Evolutionary conservation across 2,888 invertebrate genomes (phyloP).

Genomic region (Hirtodrosophila cameraria): DNA sequence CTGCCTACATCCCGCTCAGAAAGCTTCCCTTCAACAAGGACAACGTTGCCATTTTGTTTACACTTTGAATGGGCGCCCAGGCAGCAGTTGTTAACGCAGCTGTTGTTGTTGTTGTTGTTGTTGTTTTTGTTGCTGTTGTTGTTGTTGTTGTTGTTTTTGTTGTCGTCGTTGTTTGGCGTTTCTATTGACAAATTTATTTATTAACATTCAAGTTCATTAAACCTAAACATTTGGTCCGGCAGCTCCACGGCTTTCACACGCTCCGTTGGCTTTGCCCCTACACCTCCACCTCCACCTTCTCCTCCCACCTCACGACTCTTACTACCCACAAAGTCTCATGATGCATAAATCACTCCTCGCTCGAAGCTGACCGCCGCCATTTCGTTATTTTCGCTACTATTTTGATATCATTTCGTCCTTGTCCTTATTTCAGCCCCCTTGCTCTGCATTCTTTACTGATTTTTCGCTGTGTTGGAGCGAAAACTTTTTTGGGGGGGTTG

Average conservation of each 20-base stretch:
- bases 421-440: neutral
- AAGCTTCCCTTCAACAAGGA: neutral
- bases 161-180: slow-evolving; percentile 34
- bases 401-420: slow-evolving; percentile 21
- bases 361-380: slow-evolving; percentile 44
- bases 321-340: neutral
- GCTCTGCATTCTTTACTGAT: neutral
- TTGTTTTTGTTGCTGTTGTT: no score
- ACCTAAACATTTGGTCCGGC: slow-evolving; percentile 59
- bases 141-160: slow-evolving; percentile 17
- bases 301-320: neutral
- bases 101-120: slow-evolving; percentile 14
- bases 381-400: slow-evolving; percentile 46
- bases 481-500: slow-evolving; percentile 31
- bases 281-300: no score
- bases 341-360: slow-evolving; percentile 65
- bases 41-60: slow-evolving; percentile 43
- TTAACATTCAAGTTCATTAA: slow-evolving; percentile 78
- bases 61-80: slow-evolving; percentile 29
- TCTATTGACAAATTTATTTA: slow-evolving; percentile 76
- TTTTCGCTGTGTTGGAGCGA: slow-evolving; percentile 1
- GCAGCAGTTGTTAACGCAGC: slow-evolving; percentile 33
- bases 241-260: slow-evolving; percentile 54
- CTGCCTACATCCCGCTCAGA: slow-evolving; percentile 6
- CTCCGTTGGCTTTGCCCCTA: slow-evolving; percentile 45